Percentiles rank a stretch among this genome's conserved stretches.
Conservation (phyloP, 2,888 invertebrate genomes). For the Phyllotreta striolata region DNA sequence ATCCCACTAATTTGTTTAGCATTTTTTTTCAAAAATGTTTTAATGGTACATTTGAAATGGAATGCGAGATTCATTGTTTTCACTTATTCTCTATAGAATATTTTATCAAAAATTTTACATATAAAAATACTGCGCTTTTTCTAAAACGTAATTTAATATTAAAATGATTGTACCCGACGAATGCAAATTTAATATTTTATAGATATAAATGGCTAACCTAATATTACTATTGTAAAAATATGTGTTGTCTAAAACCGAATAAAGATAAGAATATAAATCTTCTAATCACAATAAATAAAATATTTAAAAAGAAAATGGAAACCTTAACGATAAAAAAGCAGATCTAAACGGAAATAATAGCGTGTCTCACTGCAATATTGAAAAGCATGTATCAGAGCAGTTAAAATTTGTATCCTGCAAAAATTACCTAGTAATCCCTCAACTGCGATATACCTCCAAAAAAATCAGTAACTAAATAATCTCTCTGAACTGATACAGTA, state of each 20-base stretch:
- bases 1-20: too few relatives aligned
- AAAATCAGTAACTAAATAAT: too few relatives aligned
- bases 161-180: constrained; percentile 18
- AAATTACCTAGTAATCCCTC: neutral
- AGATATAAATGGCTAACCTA: constrained; percentile 20
- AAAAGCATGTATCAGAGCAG: constrained; percentile 12
- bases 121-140: constrained; percentile 5
- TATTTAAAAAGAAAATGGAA: constrained; percentile 28
- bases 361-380: constrained; percentile 32
- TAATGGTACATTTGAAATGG: too few relatives aligned
- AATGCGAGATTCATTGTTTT: too few relatives aligned
- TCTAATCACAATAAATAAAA: constrained; percentile 30
- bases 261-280: constrained; percentile 13
- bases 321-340: constrained; percentile 27
- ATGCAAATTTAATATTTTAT: constrained; percentile 17
- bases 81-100: too few relatives aligned
- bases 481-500: constrained; percentile 9
- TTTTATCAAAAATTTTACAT: neutral
- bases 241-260: constrained; percentile 3
- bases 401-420: neutral
- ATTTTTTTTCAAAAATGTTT: too few relatives aligned
- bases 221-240: constrained; percentile 15
- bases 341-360: constrained; percentile 22
- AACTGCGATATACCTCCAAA: too few relatives aligned
- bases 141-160: neutral